A percentile compares a stretch with the other conserved stretches of the same genome.
phyloP scores from a whole-genome alignment of 2,113 vertebrate genomes.

The Notarius lentiginosus region DNA sequence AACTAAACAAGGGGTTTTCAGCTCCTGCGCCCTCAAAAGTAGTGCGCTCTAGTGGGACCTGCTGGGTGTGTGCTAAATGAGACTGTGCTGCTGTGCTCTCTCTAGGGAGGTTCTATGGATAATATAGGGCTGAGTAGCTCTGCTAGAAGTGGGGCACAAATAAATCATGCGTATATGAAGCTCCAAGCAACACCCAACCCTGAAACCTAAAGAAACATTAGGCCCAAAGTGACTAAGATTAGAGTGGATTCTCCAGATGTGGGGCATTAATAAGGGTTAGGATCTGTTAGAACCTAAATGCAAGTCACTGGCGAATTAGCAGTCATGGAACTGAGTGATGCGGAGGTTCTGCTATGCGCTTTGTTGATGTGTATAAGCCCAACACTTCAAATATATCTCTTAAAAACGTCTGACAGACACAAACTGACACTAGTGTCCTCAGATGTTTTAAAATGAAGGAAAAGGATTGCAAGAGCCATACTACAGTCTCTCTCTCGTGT shows the following conservation, averaged over 20 bases:
- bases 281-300: background rate
- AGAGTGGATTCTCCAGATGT: background rate
- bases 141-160: conserved; percentile 46
- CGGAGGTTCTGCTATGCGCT: background rate
- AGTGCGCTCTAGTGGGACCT: conserved; percentile 20
- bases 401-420: conserved; percentile 2
- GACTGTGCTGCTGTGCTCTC: conserved; percentile 45
- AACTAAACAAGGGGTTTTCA: conserved; percentile 4
- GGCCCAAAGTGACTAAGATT: background rate
- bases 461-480: conserved; percentile 16
- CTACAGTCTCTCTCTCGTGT: conserved; percentile 15
- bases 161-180: conserved; percentile 47
- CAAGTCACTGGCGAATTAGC: background rate
- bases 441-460: conserved; percentile 25
- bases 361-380: background rate
- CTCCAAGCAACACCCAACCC: background rate
- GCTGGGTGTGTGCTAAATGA: conserved; percentile 42
- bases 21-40: conserved; percentile 26
- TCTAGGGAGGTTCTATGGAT: conserved; percentile 44
- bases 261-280: background rate
- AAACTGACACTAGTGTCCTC: background rate
- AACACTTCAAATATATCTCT: background rate
- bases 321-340: background rate
- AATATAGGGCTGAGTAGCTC: conserved; percentile 26
- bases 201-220: background rate